Evolutionary conservation across 2,888 invertebrate genomes (phyloP), one percentile per base, ranked within the genome.

Genomic region (Danaus chrysippus): DNA sequence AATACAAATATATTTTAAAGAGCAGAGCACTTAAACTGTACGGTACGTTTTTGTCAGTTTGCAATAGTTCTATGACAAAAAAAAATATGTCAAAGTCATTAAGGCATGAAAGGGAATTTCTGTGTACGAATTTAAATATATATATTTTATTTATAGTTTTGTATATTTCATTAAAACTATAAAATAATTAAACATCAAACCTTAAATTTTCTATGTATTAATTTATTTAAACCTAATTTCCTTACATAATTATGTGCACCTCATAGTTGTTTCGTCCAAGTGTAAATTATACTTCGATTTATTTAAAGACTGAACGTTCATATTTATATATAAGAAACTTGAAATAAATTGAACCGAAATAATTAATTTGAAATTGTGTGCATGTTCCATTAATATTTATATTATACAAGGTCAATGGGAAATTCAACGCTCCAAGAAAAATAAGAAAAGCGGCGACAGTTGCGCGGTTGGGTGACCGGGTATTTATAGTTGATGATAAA

Each of bases 401-500:
- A 79, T 79, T 76, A 72, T 62, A 70, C 87, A 87, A 88, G 88
- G 88, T 83, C 79, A 75, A 74, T 75, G 81, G 79, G 79, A 83
- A 87, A 81, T 79, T 76, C 76, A 78, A 81, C 78, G 79, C 78
- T 75, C 74, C 76, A 73, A 75, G 77, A 78, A 77, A 82, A 81
- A 76, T 73, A 77, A 83, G 82, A 83, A 82, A 79, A 78, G 73
- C 77, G 76, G 71, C 73, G 76, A 71, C 75, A 70, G 80, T 76
- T 79, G 76, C 77, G 74, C 76, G 79, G 80, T 77, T 80, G 74
- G 77, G 75, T 77, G 79, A 79, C 77, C 71, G 79, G 70, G 74
- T 86, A 86, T 86, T 87, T 87, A 80, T 84, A 86, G 80, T 73
- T 71, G 78, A 77, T 81, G 83, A 84, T 82, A 84, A 75, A 77